These are phyloP conservation scores for Drosophila albomicans DNA, from an alignment of 1,140 invertebrate genomes.

Conservation along the genomic window DNA sequence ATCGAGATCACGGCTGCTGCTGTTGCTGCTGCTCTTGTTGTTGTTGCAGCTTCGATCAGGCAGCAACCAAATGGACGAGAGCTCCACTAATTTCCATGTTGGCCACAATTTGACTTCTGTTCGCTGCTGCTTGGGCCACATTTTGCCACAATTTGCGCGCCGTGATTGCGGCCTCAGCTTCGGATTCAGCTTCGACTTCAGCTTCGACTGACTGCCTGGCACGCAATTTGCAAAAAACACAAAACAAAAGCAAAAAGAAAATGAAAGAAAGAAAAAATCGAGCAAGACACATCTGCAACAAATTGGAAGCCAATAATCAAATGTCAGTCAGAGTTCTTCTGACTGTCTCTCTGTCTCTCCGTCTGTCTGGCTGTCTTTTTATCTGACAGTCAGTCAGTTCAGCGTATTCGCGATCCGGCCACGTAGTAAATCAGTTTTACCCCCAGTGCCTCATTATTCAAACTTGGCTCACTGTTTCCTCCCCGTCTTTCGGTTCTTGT, in stretches of 20 bases:
- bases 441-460: constrained; percentile 72
- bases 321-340: constrained; percentile 74
- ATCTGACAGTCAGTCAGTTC: constrained; percentile 44
- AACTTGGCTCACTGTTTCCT: constrained; percentile 41
- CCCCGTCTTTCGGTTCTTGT: not conserved
- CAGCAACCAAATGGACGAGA: constrained; percentile 43
- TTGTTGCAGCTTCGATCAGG: constrained; percentile 55
- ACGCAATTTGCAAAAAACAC: constrained; percentile 68
- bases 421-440: constrained; percentile 49
- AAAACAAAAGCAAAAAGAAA: constrained; percentile 28
- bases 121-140: constrained; percentile 50
- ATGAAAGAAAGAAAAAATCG: constrained; percentile 33
- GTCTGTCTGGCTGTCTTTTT: constrained; percentile 24
- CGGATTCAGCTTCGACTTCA: not conserved
- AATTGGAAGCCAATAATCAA: constrained; percentile 85
- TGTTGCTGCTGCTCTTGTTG: constrained; percentile 20
- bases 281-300: constrained; percentile 72
- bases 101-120: constrained; percentile 82
- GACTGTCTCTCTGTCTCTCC: constrained; percentile 21
- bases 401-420: constrained; percentile 37
- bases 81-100: constrained; percentile 79
- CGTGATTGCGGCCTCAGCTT: constrained; percentile 62
- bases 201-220: constrained; percentile 36
- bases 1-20: constrained; percentile 57
- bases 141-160: constrained; percentile 65